Evolutionary conservation across 2,888 invertebrate genomes (phyloP).

Genomic region (Lydus trimaculatus): DNA sequence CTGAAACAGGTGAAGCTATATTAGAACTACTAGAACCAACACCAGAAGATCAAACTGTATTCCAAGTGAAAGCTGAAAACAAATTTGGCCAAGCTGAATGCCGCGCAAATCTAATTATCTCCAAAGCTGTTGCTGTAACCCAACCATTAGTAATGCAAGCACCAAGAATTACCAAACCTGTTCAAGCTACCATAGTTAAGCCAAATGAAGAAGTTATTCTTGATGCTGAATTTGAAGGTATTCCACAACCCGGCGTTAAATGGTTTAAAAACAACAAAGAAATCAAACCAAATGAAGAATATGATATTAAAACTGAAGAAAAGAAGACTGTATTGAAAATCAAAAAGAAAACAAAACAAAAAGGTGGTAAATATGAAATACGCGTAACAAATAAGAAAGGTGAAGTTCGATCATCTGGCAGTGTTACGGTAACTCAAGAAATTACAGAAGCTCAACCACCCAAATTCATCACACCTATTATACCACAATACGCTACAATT

Average conservation of each 20-base stretch:
- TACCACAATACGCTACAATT: conserved; percentile 72
- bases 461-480: conserved; percentile 73
- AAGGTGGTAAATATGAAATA: conserved; percentile 89
- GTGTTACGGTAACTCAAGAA: conserved; percentile 75
- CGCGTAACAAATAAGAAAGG: conserved; percentile 79
- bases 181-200: conserved; percentile 76
- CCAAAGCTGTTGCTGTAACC: conserved; percentile 60
- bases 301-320: conserved; percentile 67
- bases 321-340: conserved; percentile 72
- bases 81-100: conserved; percentile 77
- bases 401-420: conserved; percentile 81
- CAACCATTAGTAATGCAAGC: conserved; percentile 67
- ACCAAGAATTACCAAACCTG: conserved; percentile 79
- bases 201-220: conserved; percentile 74
- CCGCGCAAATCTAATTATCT: conserved; percentile 74
- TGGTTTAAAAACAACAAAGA: conserved; percentile 88
- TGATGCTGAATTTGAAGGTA: conserved; percentile 75
- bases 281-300: conserved; percentile 70
- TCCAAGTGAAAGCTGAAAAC: conserved; percentile 75
- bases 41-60: conserved; percentile 72
- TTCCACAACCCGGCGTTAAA: conserved; percentile 75
- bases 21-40: conserved; percentile 71
- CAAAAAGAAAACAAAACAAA: conserved; percentile 73
- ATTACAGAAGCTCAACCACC: conserved; percentile 69
- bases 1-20: conserved; percentile 69